Percentiles rank a stretch among this genome's conserved stretches.
phyloP scores from a whole-genome alignment of 2,113 vertebrate species.

The Asarcornis scutulata region DNA sequence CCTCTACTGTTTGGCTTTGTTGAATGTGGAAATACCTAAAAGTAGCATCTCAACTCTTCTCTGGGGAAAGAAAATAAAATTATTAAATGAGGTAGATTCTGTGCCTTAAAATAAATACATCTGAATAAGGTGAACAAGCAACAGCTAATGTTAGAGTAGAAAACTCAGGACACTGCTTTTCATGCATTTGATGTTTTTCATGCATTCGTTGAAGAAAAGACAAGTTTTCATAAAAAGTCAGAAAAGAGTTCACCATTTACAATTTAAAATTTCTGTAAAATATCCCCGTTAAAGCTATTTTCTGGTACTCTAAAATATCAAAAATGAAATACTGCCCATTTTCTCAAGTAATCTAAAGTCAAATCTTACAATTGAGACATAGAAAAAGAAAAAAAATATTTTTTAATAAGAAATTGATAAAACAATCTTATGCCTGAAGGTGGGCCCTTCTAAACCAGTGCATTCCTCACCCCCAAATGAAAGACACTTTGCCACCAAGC shows the following conservation, averaged over 20 bases:
- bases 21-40: neutral
- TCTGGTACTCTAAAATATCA: neutral
- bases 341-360: neutral
- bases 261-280: neutral
- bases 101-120: neutral
- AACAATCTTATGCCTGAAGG: neutral
- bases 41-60: neutral
- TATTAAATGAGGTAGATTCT: neutral
- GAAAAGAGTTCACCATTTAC: neutral
- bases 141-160: neutral
- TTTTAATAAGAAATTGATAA: neutral
- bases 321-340: neutral
- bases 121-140: neutral
- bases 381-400: neutral
- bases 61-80: neutral
- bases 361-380: neutral
- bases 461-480: fast-evolving
- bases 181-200: neutral
- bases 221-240: neutral
- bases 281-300: neutral
- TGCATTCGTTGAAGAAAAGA: neutral
- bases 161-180: neutral
- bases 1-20: neutral
- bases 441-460: neutral
- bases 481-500: neutral